These are phyloP conservation scores for Leptonema lineaticorne DNA, from an alignment of 1,140 invertebrate species.

Conservation along the genomic window DNA sequence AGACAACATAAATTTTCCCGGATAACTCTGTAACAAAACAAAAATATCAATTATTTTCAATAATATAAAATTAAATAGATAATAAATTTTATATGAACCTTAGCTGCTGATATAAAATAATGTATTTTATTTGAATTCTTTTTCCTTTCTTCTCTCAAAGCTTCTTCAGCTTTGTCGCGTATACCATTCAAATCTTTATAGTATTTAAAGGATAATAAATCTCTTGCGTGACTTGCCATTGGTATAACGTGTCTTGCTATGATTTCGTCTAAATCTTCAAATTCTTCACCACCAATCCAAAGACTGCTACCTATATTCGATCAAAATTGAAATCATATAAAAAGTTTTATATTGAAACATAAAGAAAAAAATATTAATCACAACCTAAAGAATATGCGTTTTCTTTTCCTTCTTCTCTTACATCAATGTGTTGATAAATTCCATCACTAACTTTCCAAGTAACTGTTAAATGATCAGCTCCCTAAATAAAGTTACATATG, in stretches of 20 bases:
- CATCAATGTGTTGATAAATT: conserved; percentile 94
- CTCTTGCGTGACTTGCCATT: conserved; percentile 90
- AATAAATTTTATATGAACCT: conserved; percentile 45
- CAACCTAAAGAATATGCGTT: conserved; percentile 93
- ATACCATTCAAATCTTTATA: conserved; percentile 74
- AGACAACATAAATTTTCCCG: conserved; percentile 93
- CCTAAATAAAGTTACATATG: conserved; percentile 57
- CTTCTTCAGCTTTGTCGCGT: conserved; percentile 84
- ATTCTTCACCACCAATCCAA: conserved; percentile 87
- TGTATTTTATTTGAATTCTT: conserved; percentile 87
- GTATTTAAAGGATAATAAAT: conserved; percentile 91
- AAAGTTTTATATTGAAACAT: not conserved
- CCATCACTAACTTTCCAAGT: conserved; percentile 97
- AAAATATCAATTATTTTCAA: conserved; percentile 19
- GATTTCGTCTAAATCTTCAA: conserved; percentile 99
- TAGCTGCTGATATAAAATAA: conserved; percentile 84
- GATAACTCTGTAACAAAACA: conserved; percentile 64
- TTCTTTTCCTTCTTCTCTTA: conserved; percentile 94
- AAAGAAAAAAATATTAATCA: conserved; percentile 46
- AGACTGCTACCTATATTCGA: conserved; percentile 60
- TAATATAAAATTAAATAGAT: not conserved
- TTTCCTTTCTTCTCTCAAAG: conserved; percentile 81
- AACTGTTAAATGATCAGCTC: conserved; percentile 92
- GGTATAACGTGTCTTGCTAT: conserved; percentile 94
- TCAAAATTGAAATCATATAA: conserved; percentile 5